These are phyloP conservation scores for Habroteleia sp. DNA, from an alignment of 2,888 invertebrate species.

Conservation along the genomic window DNA sequence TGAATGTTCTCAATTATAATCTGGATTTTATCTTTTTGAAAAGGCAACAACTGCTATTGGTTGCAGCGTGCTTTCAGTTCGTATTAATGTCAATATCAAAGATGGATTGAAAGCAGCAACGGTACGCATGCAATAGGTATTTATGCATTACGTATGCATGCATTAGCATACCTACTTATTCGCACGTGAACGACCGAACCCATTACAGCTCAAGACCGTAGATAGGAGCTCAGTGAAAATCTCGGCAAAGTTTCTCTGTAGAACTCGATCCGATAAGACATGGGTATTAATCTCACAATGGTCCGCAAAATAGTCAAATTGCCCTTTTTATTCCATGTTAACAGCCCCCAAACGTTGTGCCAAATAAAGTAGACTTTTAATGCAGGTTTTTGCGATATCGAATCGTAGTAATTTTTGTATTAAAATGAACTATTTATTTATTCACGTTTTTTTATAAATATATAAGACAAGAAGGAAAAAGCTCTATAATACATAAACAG, in stretches of 20 bases:
- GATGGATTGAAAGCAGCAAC: constrained; percentile 52
- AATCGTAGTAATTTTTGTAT: constrained; percentile 1
- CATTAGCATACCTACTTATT: constrained; percentile 65
- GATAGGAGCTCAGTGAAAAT: constrained; percentile 58
- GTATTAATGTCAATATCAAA: constrained; percentile 57
- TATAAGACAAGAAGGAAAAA: too few relatives aligned
- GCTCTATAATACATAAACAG: too few relatives aligned
- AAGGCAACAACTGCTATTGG: constrained; percentile 43
- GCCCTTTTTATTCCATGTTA: constrained; percentile 42
- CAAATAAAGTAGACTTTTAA: constrained; percentile 26
- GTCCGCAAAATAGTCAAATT: constrained; percentile 58
- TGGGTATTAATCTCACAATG: constrained; percentile 61
- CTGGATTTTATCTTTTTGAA: constrained; percentile 28
- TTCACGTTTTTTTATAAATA: too few relatives aligned
- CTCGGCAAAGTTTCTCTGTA: constrained; percentile 60
- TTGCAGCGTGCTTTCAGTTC: constrained; percentile 37
- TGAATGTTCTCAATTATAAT: constrained; percentile 18
- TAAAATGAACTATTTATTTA: background rate
- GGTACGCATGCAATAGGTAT: constrained; percentile 62
- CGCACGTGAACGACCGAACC: constrained; percentile 62
- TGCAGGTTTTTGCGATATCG: constrained; percentile 1
- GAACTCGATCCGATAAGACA: constrained; percentile 62
- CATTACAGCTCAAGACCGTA: constrained; percentile 60
- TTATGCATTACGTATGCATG: constrained; percentile 62
- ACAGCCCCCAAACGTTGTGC: background rate